Percentiles rank a stretch among this genome's conserved stretches.
phyloP scores from a whole-genome alignment of 1,140 invertebrate genomes.

The Drosophila ambigua region DNA sequence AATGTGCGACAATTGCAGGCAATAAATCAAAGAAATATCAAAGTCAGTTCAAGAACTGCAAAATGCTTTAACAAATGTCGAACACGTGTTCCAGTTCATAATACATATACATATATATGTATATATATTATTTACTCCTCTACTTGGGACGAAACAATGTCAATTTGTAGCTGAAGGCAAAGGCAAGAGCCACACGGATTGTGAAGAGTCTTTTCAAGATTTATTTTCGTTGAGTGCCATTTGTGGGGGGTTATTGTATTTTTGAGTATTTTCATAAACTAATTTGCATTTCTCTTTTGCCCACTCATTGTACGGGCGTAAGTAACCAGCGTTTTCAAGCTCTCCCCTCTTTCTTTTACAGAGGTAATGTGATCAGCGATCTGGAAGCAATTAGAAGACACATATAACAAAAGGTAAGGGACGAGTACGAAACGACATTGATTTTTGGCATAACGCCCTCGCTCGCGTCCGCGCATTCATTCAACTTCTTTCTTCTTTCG shows the following conservation, averaged over 20 bases:
- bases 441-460: constrained; percentile 65
- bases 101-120: background rate
- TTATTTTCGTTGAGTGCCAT: background rate
- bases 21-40: constrained; percentile 63
- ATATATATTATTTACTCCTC: constrained; percentile 19
- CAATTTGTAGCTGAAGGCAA: constrained; percentile 46
- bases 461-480: constrained; percentile 14
- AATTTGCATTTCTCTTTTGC: constrained; percentile 62
- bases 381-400: constrained; percentile 54
- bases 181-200: background rate
- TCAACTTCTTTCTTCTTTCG: background rate
- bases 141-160: constrained; percentile 37
- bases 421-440: constrained; percentile 13
- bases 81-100: constrained; percentile 31
- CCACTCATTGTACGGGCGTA: constrained; percentile 18
- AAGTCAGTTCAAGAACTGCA: constrained; percentile 51
- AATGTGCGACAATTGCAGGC: constrained; percentile 52
- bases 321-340: background rate
- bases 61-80: constrained; percentile 14
- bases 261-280: constrained; percentile 63
- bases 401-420: constrained; percentile 64
- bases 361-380: constrained; percentile 57
- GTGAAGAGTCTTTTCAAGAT: constrained; percentile 29
- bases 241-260: constrained; percentile 39
- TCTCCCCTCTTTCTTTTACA: constrained; percentile 27